Conservation (phyloP, 2,113 vertebrate species). For the Oenanthe melanoleuca region DNA sequence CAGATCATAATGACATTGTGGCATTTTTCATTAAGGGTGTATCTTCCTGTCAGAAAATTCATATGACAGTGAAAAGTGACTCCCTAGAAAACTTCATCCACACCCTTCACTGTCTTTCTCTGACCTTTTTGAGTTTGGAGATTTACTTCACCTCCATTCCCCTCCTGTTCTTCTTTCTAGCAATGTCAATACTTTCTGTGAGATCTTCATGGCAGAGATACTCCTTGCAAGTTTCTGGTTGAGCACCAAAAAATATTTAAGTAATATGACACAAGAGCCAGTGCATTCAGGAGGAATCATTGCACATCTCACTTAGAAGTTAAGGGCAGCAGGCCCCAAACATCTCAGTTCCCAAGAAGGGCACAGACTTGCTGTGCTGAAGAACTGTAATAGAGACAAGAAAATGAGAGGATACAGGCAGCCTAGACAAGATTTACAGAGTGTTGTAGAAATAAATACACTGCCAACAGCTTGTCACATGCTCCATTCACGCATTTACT, state of each 20-base stretch:
- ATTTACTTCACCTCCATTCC: not conserved
- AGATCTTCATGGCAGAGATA: not conserved
- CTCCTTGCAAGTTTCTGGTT: not conserved
- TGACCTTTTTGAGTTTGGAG: not conserved
- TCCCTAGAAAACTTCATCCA: not conserved
- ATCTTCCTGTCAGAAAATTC: not conserved
- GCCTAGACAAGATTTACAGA: conserved; percentile 33
- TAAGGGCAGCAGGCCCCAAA: not conserved
- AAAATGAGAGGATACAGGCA: not conserved
- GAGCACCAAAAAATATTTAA: not conserved
- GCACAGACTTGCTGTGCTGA: not conserved
- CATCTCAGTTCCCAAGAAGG: not conserved
- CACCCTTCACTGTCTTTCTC: not conserved
- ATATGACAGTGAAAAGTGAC: not conserved
- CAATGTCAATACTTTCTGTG: conserved; percentile 2
- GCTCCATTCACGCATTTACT: conserved; percentile 40
- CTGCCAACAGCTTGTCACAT: conserved; percentile 50
- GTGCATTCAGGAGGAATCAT: not conserved
- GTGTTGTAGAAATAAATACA: conserved; percentile 50
- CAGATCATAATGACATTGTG: not conserved
- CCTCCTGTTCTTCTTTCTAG: not conserved
- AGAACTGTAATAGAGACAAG: conserved; percentile 8
- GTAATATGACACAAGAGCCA: not conserved
- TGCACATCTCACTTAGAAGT: not conserved
- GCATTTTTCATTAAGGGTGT: conserved; percentile 7